phyloP scores from a whole-genome alignment of 2,113 vertebrate species.

The Trematocara variabile region DNA sequence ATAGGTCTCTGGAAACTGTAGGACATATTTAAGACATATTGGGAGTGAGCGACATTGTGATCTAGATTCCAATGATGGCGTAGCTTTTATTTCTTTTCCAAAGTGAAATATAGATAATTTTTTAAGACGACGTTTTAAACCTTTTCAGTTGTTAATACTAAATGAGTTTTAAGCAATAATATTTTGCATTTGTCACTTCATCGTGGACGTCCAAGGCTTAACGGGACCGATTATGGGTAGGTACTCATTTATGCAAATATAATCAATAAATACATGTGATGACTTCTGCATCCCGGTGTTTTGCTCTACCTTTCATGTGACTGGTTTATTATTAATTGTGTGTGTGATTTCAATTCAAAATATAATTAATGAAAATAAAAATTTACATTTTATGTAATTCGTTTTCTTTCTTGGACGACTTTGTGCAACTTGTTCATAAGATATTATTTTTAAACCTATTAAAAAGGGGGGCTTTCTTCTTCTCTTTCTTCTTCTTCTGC shows the following conservation, averaged over 20 bases:
- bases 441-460: not conserved
- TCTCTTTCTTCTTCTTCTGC: not conserved
- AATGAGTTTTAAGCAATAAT: not conserved
- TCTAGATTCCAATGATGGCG: not conserved
- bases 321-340: not conserved
- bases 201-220: not conserved
- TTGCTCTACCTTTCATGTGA: not conserved
- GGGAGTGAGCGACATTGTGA: not conserved
- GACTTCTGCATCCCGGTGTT: not conserved
- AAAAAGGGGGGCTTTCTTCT: not conserved
- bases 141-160: not conserved
- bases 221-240: slow-evolving; percentile 63
- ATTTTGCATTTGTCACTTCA: not conserved
- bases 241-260: not conserved
- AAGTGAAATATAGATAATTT: not conserved
- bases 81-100: not conserved
- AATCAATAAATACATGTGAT: not conserved
- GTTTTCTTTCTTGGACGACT: not conserved
- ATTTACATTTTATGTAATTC: not conserved
- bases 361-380: not conserved
- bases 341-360: not conserved
- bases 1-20: not conserved
- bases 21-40: not conserved
- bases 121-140: not conserved
- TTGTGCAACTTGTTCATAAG: not conserved